These are phyloP conservation scores for Himalopsyche kuldschensis DNA, from an alignment of 2,888 invertebrate genomes.

Conservation along the genomic window DNA sequence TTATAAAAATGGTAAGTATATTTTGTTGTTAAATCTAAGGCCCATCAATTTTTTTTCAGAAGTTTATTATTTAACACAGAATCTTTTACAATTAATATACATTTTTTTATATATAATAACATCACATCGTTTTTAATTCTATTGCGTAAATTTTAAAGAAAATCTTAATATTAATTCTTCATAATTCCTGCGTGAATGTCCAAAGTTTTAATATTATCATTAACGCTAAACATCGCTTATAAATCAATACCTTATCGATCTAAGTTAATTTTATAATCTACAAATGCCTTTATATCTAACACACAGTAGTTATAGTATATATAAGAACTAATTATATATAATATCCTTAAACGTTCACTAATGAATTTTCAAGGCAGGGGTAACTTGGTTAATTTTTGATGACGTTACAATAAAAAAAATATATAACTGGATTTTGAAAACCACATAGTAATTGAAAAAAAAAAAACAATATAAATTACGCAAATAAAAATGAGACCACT, in stretches of 20 bases:
- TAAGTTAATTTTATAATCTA: background rate
- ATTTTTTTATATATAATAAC: background rate
- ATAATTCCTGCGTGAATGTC: background rate
- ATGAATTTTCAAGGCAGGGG: background rate
- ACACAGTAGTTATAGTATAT: background rate
- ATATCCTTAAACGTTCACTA: background rate
- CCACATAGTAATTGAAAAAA: background rate
- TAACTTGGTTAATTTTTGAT: background rate
- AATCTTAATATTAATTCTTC: background rate
- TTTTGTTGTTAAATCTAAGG: background rate
- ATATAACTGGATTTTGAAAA: background rate
- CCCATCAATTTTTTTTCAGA: background rate
- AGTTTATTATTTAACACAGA: background rate
- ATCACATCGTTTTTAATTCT: background rate
- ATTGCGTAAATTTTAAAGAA: background rate
- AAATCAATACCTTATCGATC: background rate
- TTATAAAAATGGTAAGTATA: background rate
- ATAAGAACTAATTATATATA: background rate
- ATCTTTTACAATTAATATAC: background rate
- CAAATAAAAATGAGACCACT: background rate
- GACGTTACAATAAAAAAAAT: background rate
- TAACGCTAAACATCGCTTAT: background rate
- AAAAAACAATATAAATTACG: background rate
- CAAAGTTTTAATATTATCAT: background rate
- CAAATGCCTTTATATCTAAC: background rate